phyloP scores from a whole-genome alignment of 2,888 invertebrate species.

The Pterostichus niger region DNA sequence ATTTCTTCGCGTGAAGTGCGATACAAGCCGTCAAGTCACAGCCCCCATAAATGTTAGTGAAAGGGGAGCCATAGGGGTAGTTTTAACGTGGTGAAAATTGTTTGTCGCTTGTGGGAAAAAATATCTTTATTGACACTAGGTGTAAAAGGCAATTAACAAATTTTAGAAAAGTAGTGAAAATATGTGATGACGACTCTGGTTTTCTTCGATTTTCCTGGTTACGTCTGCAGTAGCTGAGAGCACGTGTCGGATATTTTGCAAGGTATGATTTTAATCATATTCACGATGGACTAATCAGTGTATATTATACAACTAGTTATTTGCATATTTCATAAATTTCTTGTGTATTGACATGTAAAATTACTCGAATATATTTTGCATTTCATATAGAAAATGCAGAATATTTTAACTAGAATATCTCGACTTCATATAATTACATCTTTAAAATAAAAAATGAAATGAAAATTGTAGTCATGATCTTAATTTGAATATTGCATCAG shows the following conservation, averaged over 20 bases:
- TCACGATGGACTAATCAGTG: conserved; percentile 42
- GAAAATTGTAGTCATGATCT: conserved; percentile 24
- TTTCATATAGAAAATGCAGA: conserved; percentile 46
- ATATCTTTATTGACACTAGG: too few species aligned
- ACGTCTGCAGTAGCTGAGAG: conserved; percentile 12
- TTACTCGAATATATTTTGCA: conserved; percentile 53
- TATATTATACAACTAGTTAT: conserved; percentile 54
- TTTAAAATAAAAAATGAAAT: background rate
- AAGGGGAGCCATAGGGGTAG: too few species aligned
- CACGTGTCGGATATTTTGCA: conserved; percentile 38
- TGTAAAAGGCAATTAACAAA: too few species aligned
- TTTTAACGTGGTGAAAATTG: too few species aligned
- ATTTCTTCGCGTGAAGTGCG: too few species aligned
- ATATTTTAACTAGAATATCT: conserved; percentile 41
- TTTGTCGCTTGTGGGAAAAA: too few species aligned
- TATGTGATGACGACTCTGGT: background rate
- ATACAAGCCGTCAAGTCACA: too few species aligned
- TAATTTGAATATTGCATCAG: conserved; percentile 16
- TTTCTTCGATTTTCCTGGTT: conserved; percentile 29
- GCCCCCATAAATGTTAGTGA: too few species aligned
- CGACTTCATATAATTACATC: conserved; percentile 1
- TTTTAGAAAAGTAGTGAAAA: too few species aligned
- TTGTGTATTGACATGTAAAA: conserved; percentile 46
- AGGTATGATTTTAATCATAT: conserved; percentile 54
- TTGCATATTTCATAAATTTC: conserved; percentile 58